phyloP scores from a whole-genome alignment of 2,888 invertebrate genomes.

The Morpho helenor region DNA sequence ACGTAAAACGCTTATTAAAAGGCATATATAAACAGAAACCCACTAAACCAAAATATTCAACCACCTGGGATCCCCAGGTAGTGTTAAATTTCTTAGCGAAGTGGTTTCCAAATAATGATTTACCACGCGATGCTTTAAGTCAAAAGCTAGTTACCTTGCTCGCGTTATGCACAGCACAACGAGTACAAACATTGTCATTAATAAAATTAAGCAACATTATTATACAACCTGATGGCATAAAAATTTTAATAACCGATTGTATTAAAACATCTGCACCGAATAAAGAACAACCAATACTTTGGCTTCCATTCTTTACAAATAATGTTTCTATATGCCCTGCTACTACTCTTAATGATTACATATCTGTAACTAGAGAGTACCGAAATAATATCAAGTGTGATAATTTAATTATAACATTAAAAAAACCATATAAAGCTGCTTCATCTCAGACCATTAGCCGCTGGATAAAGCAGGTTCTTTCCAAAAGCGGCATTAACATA shows the following conservation, averaged over 20 bases:
- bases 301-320: slow-evolving; percentile 4
- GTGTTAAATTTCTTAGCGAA: slow-evolving; percentile 27
- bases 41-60: slow-evolving; percentile 28
- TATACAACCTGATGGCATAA: neutral
- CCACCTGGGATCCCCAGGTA: slow-evolving; percentile 33
- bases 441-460: slow-evolving; percentile 1
- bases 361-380: neutral
- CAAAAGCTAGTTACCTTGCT: slow-evolving; percentile 32
- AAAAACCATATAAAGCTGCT: slow-evolving; percentile 1
- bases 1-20: slow-evolving; percentile 30
- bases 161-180: slow-evolving; percentile 30
- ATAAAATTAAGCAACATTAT: slow-evolving; percentile 27
- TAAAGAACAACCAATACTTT: slow-evolving; percentile 3
- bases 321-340: slow-evolving; percentile 8
- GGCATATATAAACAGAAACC: slow-evolving; percentile 32
- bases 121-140: slow-evolving; percentile 26
- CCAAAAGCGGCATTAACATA: slow-evolving; percentile 1
- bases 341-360: slow-evolving; percentile 1
- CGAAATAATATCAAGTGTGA: neutral
- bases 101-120: slow-evolving; percentile 24
- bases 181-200: slow-evolving; percentile 27
- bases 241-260: slow-evolving; percentile 4
- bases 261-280: slow-evolving; percentile 9
- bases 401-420: neutral
- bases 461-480: slow-evolving; percentile 3